phyloP scores from a whole-genome alignment of 2,888 invertebrate species.

The Ctena decussata region DNA sequence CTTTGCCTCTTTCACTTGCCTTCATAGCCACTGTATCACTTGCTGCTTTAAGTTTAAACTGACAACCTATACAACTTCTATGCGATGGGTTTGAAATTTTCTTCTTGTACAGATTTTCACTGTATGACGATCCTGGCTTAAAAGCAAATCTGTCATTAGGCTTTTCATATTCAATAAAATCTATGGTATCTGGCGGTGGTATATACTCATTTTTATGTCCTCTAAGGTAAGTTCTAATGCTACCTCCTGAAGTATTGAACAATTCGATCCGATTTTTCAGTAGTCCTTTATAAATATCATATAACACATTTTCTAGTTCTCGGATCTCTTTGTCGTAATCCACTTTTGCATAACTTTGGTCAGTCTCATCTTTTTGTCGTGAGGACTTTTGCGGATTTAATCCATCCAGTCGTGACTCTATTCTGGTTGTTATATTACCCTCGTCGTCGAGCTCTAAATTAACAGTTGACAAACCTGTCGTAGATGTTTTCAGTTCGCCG shows the following conservation, averaged over 20 bases:
- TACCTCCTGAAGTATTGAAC: constrained; percentile 21
- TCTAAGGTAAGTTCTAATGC: constrained; percentile 45
- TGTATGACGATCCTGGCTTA: constrained; percentile 54
- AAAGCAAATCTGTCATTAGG: constrained; percentile 66
- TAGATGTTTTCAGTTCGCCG: constrained; percentile 67
- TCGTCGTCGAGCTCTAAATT: constrained; percentile 25
- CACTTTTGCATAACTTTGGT: background rate
- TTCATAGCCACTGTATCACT: constrained; percentile 15
- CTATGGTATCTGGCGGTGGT: background rate
- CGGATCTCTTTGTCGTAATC: constrained; percentile 60
- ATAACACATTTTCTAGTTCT: constrained; percentile 53
- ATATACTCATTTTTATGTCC: constrained; percentile 57
- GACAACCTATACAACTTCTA: constrained; percentile 68
- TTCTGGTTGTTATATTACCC: background rate
- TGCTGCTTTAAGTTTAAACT: constrained; percentile 64
- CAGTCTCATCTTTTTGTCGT: too few species aligned
- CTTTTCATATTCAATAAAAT: background rate
- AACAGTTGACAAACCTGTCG: constrained; percentile 21
- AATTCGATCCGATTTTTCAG: constrained; percentile 42
- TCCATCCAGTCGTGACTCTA: background rate
- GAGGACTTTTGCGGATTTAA: background rate
- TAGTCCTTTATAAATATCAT: constrained; percentile 51
- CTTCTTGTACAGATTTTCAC: constrained; percentile 40
- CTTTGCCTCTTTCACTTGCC: constrained; percentile 25
- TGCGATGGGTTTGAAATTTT: constrained; percentile 46